Conservation (phyloP, 2,888 invertebrate species). For the Suillia variegata region DNA sequence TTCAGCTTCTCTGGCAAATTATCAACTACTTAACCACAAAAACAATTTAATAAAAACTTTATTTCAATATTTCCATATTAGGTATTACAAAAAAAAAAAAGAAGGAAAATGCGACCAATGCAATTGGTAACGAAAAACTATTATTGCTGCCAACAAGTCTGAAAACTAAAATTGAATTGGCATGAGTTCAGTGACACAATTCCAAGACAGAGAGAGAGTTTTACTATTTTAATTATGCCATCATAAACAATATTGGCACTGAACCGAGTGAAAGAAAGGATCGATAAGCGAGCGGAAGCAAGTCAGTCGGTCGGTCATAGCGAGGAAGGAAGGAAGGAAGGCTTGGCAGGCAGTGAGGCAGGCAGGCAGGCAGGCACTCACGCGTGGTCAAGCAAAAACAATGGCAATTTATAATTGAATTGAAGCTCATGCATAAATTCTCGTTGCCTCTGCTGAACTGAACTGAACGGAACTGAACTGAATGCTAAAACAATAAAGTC, state of each 20-base stretch:
- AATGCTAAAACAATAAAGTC: not conserved
- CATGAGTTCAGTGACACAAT: slow-evolving; percentile 6
- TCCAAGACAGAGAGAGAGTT: no score
- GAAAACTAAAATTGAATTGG: not conserved
- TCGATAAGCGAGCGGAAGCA: not conserved
- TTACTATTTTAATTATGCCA: slow-evolving; percentile 2
- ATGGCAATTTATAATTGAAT: slow-evolving; percentile 2
- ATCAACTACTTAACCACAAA: no score
- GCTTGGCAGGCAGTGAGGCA: not conserved
- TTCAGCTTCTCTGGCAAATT: no score
- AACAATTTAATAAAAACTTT: no score
- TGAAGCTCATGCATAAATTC: not conserved
- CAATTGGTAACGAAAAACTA: not conserved
- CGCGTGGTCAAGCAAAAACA: not conserved
- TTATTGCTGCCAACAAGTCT: not conserved
- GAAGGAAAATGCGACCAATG: not conserved
- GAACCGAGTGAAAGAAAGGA: not conserved
- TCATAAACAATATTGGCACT: not conserved
- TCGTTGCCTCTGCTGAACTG: no score
- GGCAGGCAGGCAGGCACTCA: no score
- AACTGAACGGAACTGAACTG: not conserved
- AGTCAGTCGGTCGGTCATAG: no score
- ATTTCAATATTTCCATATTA: no score
- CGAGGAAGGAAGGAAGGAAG: no score
- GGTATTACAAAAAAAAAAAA: not conserved